Evolutionary conservation across 2,797 vertebrate genomes (phyloP).

Genomic region (Macropodus opercularis): DNA sequence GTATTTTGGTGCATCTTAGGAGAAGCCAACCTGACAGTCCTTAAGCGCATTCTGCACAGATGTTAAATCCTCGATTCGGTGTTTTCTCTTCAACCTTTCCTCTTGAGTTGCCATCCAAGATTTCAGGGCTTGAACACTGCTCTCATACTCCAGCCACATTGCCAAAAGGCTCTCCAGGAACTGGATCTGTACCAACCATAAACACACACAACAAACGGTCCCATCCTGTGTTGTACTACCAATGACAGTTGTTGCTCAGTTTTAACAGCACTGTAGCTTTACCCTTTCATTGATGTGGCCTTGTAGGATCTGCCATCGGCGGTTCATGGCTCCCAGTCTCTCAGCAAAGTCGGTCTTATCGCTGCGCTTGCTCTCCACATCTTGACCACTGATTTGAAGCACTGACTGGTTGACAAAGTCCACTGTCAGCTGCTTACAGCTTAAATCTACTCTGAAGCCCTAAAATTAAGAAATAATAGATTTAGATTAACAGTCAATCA

Average conservation of each 20-base stretch:
- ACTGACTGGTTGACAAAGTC: conserved; percentile 99
- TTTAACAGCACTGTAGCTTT: not conserved
- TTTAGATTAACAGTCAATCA: not conserved
- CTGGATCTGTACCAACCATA: conserved; percentile 84
- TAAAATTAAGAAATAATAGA: conserved; percentile 52
- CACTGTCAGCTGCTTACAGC: conserved; percentile 96
- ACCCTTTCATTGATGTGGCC: conserved; percentile 92
- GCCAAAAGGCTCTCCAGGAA: conserved; percentile 89
- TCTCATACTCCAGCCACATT: conserved; percentile 94
- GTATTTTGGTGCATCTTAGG: not conserved
- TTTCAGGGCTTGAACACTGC: conserved; percentile 86
- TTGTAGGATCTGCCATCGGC: conserved; percentile 95
- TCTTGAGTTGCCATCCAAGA: conserved; percentile 91
- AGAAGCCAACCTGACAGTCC: conserved; percentile 88
- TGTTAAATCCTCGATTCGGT: conserved; percentile 89
- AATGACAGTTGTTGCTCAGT: not conserved
- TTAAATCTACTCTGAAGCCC: conserved; percentile 95
- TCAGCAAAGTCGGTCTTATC: conserved; percentile 98
- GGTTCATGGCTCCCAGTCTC: conserved; percentile 95
- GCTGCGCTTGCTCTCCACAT: conserved; percentile 93
- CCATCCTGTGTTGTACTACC: not conserved
- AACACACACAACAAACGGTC: not conserved
- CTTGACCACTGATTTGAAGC: conserved; percentile 92
- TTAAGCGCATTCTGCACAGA: conserved; percentile 92
- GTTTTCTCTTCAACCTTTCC: conserved; percentile 87